Conservation (phyloP, 2,797 vertebrate species). For the Lacerta viridis region DNA sequence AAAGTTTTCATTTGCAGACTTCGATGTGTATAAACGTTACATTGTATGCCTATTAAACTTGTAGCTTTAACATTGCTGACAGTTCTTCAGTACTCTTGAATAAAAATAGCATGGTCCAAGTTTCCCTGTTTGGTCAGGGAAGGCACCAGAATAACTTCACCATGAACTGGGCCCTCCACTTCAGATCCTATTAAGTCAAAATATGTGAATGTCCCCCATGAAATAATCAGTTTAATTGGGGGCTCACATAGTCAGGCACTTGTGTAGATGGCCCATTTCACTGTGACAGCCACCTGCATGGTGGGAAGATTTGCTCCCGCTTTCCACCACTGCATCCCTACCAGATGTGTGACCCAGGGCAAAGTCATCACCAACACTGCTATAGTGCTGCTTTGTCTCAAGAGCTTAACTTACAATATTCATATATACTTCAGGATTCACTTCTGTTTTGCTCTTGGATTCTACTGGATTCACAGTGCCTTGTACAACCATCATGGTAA, state of each 20-base stretch:
- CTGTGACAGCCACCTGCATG: neutral
- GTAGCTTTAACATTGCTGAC: too few relatives aligned
- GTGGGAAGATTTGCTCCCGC: neutral
- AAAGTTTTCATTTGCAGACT: too few relatives aligned
- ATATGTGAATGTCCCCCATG: neutral
- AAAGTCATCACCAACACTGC: neutral
- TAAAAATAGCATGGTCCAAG: neutral
- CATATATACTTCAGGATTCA: slow-evolving; percentile 20
- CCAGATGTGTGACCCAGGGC: neutral
- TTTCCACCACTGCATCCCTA: neutral
- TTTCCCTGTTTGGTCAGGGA: neutral
- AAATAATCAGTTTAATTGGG: neutral
- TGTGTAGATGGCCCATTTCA: neutral
- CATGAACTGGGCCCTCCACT: neutral
- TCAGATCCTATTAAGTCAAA: neutral
- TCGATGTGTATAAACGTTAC: too few relatives aligned
- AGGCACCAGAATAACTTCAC: neutral
- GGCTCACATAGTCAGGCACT: too few relatives aligned
- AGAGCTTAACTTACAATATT: slow-evolving; percentile 30
- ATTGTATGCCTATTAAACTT: too few relatives aligned
- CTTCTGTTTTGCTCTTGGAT: neutral
- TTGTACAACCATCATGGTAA: neutral
- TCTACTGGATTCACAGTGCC: slow-evolving; percentile 7
- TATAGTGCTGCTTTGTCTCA: neutral
- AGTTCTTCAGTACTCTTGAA: neutral